Conservation (phyloP, 2,113 vertebrate species). For the Merops nubicus region DNA sequence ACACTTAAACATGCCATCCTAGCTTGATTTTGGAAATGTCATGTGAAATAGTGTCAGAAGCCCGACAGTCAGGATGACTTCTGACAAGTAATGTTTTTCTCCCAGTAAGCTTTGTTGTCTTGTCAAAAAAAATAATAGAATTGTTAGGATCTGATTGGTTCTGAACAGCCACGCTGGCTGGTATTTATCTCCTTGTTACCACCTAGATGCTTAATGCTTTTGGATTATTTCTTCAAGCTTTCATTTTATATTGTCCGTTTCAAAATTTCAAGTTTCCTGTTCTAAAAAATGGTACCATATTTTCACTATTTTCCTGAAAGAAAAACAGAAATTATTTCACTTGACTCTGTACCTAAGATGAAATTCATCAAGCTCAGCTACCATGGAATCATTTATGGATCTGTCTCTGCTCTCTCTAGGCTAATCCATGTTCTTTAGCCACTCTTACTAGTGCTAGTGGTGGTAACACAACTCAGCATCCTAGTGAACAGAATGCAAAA, state of each 20-base stretch:
- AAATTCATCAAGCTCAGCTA: not conserved
- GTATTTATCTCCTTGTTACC: not conserved
- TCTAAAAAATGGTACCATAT: not conserved
- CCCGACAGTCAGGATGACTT: not conserved
- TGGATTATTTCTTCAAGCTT: not conserved
- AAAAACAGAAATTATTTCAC: not conserved
- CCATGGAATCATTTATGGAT: not conserved
- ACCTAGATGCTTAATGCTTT: not conserved
- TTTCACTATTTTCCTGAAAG: not conserved
- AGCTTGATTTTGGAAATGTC: not conserved
- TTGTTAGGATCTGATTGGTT: not conserved
- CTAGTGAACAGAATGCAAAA: not conserved
- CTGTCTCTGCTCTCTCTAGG: not conserved
- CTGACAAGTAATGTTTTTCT: conserved; percentile 8
- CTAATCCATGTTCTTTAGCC: not conserved
- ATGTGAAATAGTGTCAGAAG: not conserved
- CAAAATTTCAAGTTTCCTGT: not conserved
- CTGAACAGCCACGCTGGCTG: not conserved
- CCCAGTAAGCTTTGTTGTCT: not conserved
- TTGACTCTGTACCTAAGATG: not conserved
- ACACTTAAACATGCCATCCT: not conserved
- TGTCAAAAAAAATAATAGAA: not conserved
- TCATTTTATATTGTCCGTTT: not conserved
- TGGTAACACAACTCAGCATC: not conserved
- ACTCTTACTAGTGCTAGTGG: not conserved